Evolutionary conservation across 2,797 vertebrate species (phyloP), one percentile per base, ranked within the genome.

Genomic region (Odontamblyopus lacepedii): DNA sequence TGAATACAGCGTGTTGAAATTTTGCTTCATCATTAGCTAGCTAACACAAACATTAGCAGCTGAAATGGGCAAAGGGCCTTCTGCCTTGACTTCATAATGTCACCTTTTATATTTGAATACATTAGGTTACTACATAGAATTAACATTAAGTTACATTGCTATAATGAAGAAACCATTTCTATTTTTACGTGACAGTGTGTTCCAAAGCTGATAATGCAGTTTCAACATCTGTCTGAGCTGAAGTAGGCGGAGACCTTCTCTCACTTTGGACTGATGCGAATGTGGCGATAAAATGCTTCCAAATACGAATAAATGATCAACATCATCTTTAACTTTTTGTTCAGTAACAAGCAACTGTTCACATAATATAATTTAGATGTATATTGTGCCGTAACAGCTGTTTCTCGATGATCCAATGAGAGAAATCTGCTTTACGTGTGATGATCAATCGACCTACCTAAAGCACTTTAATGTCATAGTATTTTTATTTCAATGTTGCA

Each of bases 11-110:
- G 62, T 69, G 76, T 63, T 32, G 26, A 85, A 87, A 90, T 81
- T 81, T 4, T 92, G 92, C 92, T 84, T 91, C 86, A 93, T 93
- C 92, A 93, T 91, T 87, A 93, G 90, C 88, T 84, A 89, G 88
- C 90, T 89, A 89, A 87, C 85, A 75, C 79, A 87, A 90, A 89
- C 85, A 90, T 79, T 85, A 86, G 79, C 83, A 51, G 63, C 5
- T 8, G 29, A 69, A 87, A 84, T 86, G 86, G 59, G 77, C 19
- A 55, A 48, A 55, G 83, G 88, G 83, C 85, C 88, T 84, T 75
- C 32, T 35, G 61, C 35, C 48, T n/a, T 30, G 29, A 66, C 65
- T 69, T 53, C 3, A 50, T 15, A 79, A 71, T 63, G 74, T 57
- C 55, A 19, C 48, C 60, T 4, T 19, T 55, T 6, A 59, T 69